phyloP scores from a whole-genome alignment of 2,797 vertebrate genomes.

The Picus viridis region DNA sequence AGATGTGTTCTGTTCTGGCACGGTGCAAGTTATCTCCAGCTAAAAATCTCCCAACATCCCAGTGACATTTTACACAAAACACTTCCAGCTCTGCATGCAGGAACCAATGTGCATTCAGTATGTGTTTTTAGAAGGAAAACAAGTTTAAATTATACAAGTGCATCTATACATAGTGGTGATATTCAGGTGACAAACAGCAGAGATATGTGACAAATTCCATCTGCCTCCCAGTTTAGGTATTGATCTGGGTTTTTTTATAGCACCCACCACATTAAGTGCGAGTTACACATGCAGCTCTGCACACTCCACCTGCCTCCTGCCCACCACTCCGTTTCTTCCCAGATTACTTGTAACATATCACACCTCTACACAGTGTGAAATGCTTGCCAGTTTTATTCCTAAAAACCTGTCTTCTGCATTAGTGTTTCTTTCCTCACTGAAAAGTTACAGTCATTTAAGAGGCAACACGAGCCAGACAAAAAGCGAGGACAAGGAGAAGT shows the following conservation, averaged over 20 bases:
- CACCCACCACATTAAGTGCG: conserved; percentile 13
- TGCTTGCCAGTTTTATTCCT: conserved; percentile 50
- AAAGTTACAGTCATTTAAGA: conserved; percentile 28
- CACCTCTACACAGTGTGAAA: conserved; percentile 50
- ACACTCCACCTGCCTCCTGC: conserved; percentile 57
- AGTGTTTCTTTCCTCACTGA: neutral
- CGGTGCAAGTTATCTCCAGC: neutral
- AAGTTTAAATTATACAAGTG: neutral
- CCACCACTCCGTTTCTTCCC: conserved; percentile 46
- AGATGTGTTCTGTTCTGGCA: neutral
- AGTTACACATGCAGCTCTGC: conserved; percentile 46
- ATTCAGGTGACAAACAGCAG: conserved; percentile 38
- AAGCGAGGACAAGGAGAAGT: neutral
- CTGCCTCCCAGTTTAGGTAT: neutral
- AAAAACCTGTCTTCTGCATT: neutral
- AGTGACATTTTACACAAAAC: neutral
- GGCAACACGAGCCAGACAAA: neutral
- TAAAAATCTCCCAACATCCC: neutral
- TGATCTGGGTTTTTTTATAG: conserved; percentile 39
- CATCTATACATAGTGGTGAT: neutral
- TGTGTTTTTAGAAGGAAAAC: neutral
- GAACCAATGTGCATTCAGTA: neutral
- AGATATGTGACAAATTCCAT: conserved; percentile 25
- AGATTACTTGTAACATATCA: conserved; percentile 42
- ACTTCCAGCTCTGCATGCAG: neutral